Percentiles rank a stretch among this genome's conserved stretches.
Conservation (phyloP, 2,797 vertebrate genomes). For the Hypotaenidia okinawae region DNA sequence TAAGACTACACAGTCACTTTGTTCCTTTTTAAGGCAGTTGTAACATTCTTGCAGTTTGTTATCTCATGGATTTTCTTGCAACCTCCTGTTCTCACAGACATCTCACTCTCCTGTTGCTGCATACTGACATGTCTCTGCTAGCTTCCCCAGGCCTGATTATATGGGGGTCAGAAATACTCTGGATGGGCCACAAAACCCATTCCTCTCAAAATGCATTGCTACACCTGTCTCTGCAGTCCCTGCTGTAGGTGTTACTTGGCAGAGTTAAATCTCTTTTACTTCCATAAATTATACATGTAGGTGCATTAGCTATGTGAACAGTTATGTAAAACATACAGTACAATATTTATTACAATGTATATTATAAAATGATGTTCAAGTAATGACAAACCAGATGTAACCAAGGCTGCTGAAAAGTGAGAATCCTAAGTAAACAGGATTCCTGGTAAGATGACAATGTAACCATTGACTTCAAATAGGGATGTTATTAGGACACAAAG, state of each 20-base stretch:
- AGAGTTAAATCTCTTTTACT: not conserved
- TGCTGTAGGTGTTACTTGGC: not conserved
- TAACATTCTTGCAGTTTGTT: no score
- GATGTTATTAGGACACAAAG: not conserved
- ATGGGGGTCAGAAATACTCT: no score
- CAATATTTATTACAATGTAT: not conserved
- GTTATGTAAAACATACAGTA: not conserved
- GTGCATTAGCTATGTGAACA: not conserved
- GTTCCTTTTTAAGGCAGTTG: no score
- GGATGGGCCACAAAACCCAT: no score
- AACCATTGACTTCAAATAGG: not conserved
- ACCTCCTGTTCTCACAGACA: no score
- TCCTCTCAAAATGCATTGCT: no score
- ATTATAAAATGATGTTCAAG: not conserved
- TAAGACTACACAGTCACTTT: no score
- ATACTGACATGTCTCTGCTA: no score
- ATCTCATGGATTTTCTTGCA: no score
- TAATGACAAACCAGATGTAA: not conserved
- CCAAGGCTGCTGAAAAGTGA: not conserved
- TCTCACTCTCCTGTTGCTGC: no score
- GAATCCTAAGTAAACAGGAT: not conserved
- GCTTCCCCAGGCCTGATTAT: no score
- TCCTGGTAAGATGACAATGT: slow-evolving; percentile 18
- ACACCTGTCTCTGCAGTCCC: not conserved
- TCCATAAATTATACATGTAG: not conserved